A percentile compares a stretch with the other conserved stretches of the same genome.
phyloP scores from a whole-genome alignment of 2,888 invertebrate genomes.

The Meiosimyza platycephala region DNA sequence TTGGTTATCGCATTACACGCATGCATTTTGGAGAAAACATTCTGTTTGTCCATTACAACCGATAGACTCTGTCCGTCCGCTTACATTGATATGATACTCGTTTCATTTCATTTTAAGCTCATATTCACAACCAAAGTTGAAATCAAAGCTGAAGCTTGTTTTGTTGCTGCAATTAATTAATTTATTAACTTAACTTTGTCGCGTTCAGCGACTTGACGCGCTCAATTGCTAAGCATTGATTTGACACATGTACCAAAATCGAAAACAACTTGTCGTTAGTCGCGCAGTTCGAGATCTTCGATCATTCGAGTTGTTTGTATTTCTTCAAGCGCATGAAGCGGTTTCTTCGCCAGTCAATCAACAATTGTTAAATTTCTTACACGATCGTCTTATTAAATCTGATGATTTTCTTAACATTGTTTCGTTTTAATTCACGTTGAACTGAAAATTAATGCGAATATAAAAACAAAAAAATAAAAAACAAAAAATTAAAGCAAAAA shows the following conservation, averaged over 20 bases:
- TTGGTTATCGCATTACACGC: too few species aligned
- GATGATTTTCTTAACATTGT: too few species aligned
- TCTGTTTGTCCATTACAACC: too few species aligned
- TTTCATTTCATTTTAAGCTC: too few species aligned
- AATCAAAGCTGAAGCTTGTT: conserved; percentile 1
- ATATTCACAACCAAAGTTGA: too few species aligned
- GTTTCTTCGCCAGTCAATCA: not conserved
- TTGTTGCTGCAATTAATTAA: conserved; percentile 9
- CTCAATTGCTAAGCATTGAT: not conserved
- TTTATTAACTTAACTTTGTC: conserved; percentile 3
- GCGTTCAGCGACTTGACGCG: not conserved
- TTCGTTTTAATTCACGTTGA: too few species aligned
- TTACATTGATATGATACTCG: too few species aligned
- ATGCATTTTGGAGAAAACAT: too few species aligned
- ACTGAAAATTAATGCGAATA: too few species aligned
- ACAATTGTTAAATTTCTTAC: too few species aligned
- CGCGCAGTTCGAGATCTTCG: conserved; percentile 53
- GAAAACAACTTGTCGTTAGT: conserved; percentile 45
- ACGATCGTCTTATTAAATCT: too few species aligned
- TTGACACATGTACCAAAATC: conserved; percentile 40
- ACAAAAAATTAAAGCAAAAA: not conserved
- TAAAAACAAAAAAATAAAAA: not conserved
- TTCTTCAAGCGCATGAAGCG: not conserved
- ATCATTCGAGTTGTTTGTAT: conserved; percentile 49
- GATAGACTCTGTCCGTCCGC: too few species aligned